Percentiles rank a stretch among this genome's conserved stretches.
Evolutionary conservation across 2,113 vertebrate genomes (phyloP).

Genomic region (Rhea pennata): DNA sequence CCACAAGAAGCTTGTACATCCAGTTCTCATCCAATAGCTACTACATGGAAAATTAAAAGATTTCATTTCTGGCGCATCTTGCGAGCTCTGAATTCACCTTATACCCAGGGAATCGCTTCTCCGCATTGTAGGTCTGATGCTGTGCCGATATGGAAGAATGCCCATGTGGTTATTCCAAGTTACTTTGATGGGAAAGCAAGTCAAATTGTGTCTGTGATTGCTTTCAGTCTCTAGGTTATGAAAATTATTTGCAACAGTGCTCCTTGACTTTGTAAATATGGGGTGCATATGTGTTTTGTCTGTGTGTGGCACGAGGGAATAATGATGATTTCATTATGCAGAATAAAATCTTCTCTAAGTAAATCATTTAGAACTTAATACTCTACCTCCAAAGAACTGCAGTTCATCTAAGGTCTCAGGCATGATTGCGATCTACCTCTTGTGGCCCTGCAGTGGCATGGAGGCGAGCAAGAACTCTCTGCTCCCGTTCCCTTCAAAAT

Average conservation of each 20-base stretch:
- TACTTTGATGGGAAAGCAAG: constrained; percentile 53
- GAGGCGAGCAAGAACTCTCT: constrained; percentile 19
- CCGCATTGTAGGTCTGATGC: constrained; percentile 71
- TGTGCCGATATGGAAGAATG: constrained; percentile 61
- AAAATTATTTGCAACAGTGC: constrained; percentile 60
- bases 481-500: background rate
- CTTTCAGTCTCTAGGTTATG: constrained; percentile 62
- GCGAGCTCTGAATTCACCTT: constrained; percentile 50
- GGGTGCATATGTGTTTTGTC: constrained; percentile 72
- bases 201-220: constrained; percentile 34
- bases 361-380: constrained; percentile 55
- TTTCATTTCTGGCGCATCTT: constrained; percentile 43
- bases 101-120: constrained; percentile 30
- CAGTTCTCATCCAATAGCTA: background rate
- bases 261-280: constrained; percentile 70
- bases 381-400: constrained; percentile 68
- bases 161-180: constrained; percentile 40
- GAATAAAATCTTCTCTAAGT: constrained; percentile 50
- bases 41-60: constrained; percentile 48
- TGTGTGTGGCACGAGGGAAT: constrained; percentile 72
- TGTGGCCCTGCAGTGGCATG: constrained; percentile 34
- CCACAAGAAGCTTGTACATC: constrained; percentile 42
- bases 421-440: constrained; percentile 44
- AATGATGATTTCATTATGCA: constrained; percentile 71
- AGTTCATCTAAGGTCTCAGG: constrained; percentile 66